Evolutionary conservation across 2,797 vertebrate genomes (phyloP).

Genomic region (Gorsachius magnificus): DNA sequence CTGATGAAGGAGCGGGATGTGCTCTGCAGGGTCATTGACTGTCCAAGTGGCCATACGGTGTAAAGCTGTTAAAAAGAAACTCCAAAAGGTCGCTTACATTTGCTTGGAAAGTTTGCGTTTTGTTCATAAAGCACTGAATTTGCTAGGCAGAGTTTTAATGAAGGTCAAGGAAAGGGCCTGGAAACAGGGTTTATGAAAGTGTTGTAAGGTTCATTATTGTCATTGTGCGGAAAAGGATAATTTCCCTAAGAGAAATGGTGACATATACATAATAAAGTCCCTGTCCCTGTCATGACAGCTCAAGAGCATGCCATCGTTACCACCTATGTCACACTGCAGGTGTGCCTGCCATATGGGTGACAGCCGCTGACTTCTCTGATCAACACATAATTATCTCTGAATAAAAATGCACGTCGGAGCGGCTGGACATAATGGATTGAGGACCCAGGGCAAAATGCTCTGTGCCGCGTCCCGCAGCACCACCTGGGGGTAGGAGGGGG

Average conservation of each 20-base stretch:
- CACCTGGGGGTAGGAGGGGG: conserved; percentile 81
- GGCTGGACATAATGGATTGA: conserved; percentile 88
- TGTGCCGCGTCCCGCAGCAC: conserved; percentile 74
- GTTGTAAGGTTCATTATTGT: conserved; percentile 80
- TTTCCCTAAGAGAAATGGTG: conserved; percentile 84
- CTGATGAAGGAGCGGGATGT: not conserved
- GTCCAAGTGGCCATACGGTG: not conserved
- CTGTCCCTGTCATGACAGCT: conserved; percentile 84
- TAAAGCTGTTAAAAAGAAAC: not conserved
- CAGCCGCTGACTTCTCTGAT: conserved; percentile 84
- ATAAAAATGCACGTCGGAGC: conserved; percentile 80
- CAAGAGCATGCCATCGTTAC: conserved; percentile 82
- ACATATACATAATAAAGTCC: conserved; percentile 84
- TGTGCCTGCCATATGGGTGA: conserved; percentile 83
- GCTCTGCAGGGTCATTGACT: not conserved
- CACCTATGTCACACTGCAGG: conserved; percentile 83
- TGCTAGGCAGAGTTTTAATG: conserved; percentile 69
- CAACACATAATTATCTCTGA: conserved; percentile 88
- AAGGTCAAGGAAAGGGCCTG: conserved; percentile 75
- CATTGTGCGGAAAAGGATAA: conserved; percentile 78
- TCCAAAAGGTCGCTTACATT: conserved; percentile 14
- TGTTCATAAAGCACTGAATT: conserved; percentile 47
- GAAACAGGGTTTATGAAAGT: conserved; percentile 74
- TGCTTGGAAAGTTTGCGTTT: conserved; percentile 39
- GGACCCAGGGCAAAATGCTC: conserved; percentile 82